Percentiles rank a stretch among this genome's conserved stretches.
phyloP scores from a whole-genome alignment of 2,797 vertebrate genomes.

The Schizopygopsis pylzovi region DNA sequence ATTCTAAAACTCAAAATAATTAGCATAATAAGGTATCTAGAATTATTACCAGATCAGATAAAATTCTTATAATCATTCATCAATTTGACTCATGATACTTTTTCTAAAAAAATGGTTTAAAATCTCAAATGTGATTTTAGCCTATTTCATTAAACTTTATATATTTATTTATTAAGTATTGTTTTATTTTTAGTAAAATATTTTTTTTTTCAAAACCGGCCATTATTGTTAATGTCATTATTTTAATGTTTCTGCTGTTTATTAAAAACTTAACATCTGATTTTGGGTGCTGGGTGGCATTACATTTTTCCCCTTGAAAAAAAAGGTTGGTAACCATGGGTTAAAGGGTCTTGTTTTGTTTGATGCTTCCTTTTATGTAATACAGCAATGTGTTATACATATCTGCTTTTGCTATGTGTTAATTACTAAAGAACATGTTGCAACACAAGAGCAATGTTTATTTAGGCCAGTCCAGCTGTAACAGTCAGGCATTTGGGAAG shows the following conservation, averaged over 20 bases:
- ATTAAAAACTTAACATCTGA: no score
- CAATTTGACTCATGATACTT: no score
- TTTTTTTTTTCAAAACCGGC: no score
- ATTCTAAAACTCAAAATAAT: background rate
- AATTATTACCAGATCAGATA: background rate
- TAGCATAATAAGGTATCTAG: background rate
- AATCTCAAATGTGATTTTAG: background rate
- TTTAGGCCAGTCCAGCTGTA: conserved; percentile 64
- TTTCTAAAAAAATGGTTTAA: background rate
- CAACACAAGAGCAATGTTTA: conserved; percentile 35
- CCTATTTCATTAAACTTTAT: no score
- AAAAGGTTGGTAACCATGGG: no score
- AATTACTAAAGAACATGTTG: conserved; percentile 30
- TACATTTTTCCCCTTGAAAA: no score
- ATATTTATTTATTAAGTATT: no score
- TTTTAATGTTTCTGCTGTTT: background rate
- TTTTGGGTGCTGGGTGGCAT: no score
- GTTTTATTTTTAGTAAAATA: no score
- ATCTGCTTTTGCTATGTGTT: background rate
- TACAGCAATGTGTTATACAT: background rate
- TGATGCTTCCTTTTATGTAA: background rate
- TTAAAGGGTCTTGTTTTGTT: background rate
- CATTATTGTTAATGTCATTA: background rate
- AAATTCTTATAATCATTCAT: no score
- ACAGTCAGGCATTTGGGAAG: conserved; percentile 65